phyloP scores from a whole-genome alignment of 2,113 vertebrate genomes.

The Oryzias curvinotus region DNA sequence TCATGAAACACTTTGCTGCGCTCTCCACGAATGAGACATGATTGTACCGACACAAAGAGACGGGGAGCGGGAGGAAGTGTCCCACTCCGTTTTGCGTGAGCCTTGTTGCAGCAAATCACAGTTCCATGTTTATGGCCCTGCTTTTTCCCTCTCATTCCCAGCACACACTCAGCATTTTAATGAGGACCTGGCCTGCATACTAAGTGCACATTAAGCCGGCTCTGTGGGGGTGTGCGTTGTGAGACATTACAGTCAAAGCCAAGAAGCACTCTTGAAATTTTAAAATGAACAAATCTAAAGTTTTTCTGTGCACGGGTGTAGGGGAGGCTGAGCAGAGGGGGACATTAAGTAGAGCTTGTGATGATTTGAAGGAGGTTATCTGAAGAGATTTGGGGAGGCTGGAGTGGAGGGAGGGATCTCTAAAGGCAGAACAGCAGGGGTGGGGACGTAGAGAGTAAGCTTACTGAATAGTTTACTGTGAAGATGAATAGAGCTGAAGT shows the following conservation, averaged over 20 bases:
- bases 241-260: slow-evolving; percentile 62
- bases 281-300: slow-evolving; percentile 64
- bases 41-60: slow-evolving; percentile 14
- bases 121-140: slow-evolving; percentile 57
- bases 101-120: slow-evolving; percentile 62
- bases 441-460: slow-evolving; percentile 14
- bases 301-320: slow-evolving; percentile 34
- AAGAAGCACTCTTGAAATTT: slow-evolving; percentile 71
- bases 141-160: slow-evolving; percentile 45
- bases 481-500: slow-evolving; percentile 22
- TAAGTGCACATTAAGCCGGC: slow-evolving; percentile 71
- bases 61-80: neutral
- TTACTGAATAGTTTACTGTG: slow-evolving; percentile 54
- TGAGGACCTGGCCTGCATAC: slow-evolving; percentile 62
- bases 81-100: slow-evolving; percentile 37
- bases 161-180: slow-evolving; percentile 76
- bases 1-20: slow-evolving; percentile 44
- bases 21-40: slow-evolving; percentile 42
- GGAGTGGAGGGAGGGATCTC: neutral
- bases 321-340: neutral
- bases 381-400: slow-evolving; percentile 32
- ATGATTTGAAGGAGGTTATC: slow-evolving; percentile 43
- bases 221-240: slow-evolving; percentile 50
- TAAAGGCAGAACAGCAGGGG: slow-evolving; percentile 37
- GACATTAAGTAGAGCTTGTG: slow-evolving; percentile 31